Base-by-base conservation (phyloP, 1,140 invertebrate genomes). In the Diploscapter pachys region DNA sequence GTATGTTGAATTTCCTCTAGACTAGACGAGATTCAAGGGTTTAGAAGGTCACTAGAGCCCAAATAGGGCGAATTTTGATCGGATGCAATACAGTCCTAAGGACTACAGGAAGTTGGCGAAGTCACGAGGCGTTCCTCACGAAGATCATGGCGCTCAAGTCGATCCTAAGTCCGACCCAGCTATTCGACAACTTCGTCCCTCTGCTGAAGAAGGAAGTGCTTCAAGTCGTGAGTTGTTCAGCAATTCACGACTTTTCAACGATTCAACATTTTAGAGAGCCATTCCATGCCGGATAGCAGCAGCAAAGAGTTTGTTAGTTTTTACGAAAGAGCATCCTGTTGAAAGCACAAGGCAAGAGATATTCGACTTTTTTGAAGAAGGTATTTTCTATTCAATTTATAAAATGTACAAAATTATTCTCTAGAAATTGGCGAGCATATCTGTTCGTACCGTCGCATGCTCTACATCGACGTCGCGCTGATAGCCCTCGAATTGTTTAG, bases 401-500 rank as follows among this genome's bases (percentile, higher is more conserved):
- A 31, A 31, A 31, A 31, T 31, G 31, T 31, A 1, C 0, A 31
- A 31, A 1, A 0, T 31, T 31, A 1, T 76, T 8, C 86, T 87
- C 73, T 84, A 88, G 87, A 87, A 13, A 85, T 87, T 68, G 83
- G 81, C 59, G 79, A 85, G 52, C 86, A 86, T 57, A 78, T 79
- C 51, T 87, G 87, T 71, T 88, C 86, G 82, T 83, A 86, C 66
- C 79, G 84, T 69, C 78, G 88, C n/a, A 81, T 81, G 71, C 76
- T 88, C 55, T 87, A 88, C 79, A 82, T 88, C 52, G 87, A 88
- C 72, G 81, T 87, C 53, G 87, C 86, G 79, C 79, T 79, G 72
- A 77, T 84, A 66, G 81, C 86, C 69, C 80, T 88, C 59, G 82
- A 87, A 63, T 72, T 86, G 53, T 88, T 87, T 80, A 88, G 87